Base-by-base conservation (phyloP, 2,888 invertebrate genomes). In the Caenorhabditis macrosperma region DNA sequence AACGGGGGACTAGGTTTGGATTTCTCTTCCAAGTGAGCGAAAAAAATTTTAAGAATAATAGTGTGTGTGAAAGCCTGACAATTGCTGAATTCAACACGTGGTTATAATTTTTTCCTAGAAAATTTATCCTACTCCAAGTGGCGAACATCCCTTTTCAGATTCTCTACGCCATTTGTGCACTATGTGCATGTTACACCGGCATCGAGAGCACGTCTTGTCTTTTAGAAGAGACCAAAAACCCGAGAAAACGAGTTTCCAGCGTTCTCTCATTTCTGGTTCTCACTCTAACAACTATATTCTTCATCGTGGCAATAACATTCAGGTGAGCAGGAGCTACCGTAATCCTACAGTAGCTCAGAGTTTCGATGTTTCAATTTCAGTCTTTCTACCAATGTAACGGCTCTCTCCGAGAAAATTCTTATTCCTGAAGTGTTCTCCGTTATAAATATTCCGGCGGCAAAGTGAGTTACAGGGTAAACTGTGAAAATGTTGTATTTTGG, bases 371-470 rank as follows among this genome's bases (percentile, higher is more conserved):
- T 15, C 7, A 46, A 5, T 72, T 78, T 33, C 67, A 84, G 84
- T 68, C 35, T 84, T 2, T 81, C 82, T 5, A 79, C 78, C 26
- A 82, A 84, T 66, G 82, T 84, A 1, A 66, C 82, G 9, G 26
- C 60, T 2, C 30, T 85, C 5, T 50, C 64, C 9, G 69, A 71
- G 35, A 57, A 61, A 22, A 77, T 69, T 15, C 59, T 83, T 46
- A 71, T 85, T 24, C 83, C 83, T 0, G 81, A 83, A 48, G 55
- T 83, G 26, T 85, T 83, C 55, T 78, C 81, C 1, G 57, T 77
- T 1, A 63, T 82, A 41, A 83, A 85, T 35, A 80, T 85, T 55
- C 83, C 85, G 7, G 78, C 85, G 10, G 85, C 83, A 12, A 83
- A 74, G 83, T 83, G 48, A 63, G 68, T 61, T 44, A n/a, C n/a